Evolutionary conservation across 2,113 vertebrate genomes (phyloP).

Genomic region (Cynopterus brachyotis): DNA sequence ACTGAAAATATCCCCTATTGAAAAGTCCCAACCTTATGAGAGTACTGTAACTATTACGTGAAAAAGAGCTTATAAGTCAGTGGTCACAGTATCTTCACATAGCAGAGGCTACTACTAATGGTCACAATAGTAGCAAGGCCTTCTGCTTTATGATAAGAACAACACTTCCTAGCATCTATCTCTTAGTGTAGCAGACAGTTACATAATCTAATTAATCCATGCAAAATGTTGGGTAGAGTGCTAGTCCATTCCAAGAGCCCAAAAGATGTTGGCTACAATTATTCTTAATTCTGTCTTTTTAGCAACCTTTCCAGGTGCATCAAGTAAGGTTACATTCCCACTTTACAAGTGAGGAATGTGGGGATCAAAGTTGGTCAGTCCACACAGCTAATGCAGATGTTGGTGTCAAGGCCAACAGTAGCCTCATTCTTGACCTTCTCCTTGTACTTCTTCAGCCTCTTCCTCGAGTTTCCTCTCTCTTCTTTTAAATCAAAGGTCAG

Average conservation of each 20-base stretch:
- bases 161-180: not conserved
- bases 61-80: not conserved
- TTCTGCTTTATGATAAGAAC: not conserved
- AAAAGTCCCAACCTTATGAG: not conserved
- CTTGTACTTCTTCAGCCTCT: not conserved
- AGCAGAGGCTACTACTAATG: not conserved
- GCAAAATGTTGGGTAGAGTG: fast-evolving
- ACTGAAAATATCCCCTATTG: not conserved
- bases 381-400: not conserved
- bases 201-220: too few relatives aligned
- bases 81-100: too few relatives aligned
- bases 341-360: not conserved
- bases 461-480: not conserved
- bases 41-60: not conserved
- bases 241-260: too few relatives aligned
- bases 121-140: not conserved
- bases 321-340: not conserved
- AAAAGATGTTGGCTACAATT: too few relatives aligned
- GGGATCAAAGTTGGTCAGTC: not conserved
- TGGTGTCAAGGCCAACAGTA: not conserved
- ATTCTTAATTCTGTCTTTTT: not conserved
- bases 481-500: conserved; percentile 71
- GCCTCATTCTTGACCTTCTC: not conserved
- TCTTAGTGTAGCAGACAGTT: not conserved
- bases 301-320: not conserved